Evolutionary conservation across 23 tunicate genomes (phyloP), one percentile per base, ranked within the genome.

Genomic region (Trididemnum nubilum): DNA sequence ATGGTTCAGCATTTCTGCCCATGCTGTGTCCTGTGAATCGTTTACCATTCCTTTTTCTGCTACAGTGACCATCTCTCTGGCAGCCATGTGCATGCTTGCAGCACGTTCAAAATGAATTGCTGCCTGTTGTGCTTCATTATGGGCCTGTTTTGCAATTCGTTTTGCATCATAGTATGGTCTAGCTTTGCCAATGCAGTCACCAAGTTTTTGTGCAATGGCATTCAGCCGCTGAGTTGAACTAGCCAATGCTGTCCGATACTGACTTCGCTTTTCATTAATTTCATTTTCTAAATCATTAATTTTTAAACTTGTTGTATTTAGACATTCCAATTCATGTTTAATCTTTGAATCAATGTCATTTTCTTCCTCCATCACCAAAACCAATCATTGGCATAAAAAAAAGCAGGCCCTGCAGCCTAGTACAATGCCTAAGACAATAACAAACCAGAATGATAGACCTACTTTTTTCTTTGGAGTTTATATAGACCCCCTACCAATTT

Each of bases 1-100:
- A 63, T 94, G 98, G 65, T 94, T 94, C 35, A 94, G 73, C 98
- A 94, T 94, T 75, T 94, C 98, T 27, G 88, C 91, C 98, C 98
- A 94, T 1, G 98, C 98, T 36, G 95, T 71, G 64, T 93, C 92
- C 12, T 25, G 35, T 12, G 76, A 24, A 50, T 87, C 86, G 3
- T 84, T 93, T 31, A 71, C 27, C 98, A 93, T 93, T 28, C 98
- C 98, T 67, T 88, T 89, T 88, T 94, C 98, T 7, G 98, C 98
- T 25, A 94, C 98, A 21, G 83, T 35, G 0, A 94, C 98, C 98
- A 94, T 94, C 75, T 94, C 98, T 1, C 92, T 64, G 12, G 98
- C 98, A 18, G 98, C 98, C 28, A 37, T 51, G 49, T 89, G 98
- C 95, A 89, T 89, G 35, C 94, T 94, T 0, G 85, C 98, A 52